Evolutionary conservation across 2,113 vertebrate genomes (phyloP).

Genomic region (Actenoides lindsayi): DNA sequence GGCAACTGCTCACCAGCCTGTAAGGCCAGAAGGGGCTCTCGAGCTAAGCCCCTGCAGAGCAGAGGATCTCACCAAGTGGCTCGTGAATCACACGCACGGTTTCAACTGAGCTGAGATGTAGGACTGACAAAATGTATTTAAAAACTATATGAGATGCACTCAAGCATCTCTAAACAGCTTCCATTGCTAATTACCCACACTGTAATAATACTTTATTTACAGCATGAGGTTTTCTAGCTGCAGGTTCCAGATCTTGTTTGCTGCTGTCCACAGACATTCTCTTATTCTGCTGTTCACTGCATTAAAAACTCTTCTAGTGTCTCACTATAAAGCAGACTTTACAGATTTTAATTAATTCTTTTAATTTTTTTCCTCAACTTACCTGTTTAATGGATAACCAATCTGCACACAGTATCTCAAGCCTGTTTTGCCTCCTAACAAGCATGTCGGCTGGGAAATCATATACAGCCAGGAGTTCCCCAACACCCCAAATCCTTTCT

Average conservation of each 20-base stretch:
- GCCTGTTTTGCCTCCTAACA: not conserved
- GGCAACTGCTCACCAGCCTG: accelerated
- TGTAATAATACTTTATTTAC: not conserved
- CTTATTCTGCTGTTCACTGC: not conserved
- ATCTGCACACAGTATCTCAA: not conserved
- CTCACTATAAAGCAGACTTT: not conserved
- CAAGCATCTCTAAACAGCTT: not conserved
- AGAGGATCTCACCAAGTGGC: not conserved
- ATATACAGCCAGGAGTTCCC: not conserved
- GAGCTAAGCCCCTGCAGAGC: not conserved
- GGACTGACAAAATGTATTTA: not conserved
- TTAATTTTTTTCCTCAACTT: not conserved
- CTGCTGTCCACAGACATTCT: not conserved
- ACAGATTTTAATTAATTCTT: not conserved
- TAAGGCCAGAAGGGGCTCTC: not conserved
- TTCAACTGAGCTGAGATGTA: not conserved
- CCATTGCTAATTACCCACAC: not conserved
- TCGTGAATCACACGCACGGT: not conserved
- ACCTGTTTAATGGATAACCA: not conserved
- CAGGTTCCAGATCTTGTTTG: not conserved
- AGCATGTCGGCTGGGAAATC: not conserved
- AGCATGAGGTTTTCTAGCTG: not conserved
- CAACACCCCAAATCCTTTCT: not conserved
- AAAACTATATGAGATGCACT: not conserved
- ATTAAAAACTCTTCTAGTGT: not conserved